A percentile compares a stretch with the other conserved stretches of the same genome.
These are phyloP conservation scores for Tetragonisca angustula DNA, from an alignment of 2,888 invertebrate species.

Conservation along the genomic window DNA sequence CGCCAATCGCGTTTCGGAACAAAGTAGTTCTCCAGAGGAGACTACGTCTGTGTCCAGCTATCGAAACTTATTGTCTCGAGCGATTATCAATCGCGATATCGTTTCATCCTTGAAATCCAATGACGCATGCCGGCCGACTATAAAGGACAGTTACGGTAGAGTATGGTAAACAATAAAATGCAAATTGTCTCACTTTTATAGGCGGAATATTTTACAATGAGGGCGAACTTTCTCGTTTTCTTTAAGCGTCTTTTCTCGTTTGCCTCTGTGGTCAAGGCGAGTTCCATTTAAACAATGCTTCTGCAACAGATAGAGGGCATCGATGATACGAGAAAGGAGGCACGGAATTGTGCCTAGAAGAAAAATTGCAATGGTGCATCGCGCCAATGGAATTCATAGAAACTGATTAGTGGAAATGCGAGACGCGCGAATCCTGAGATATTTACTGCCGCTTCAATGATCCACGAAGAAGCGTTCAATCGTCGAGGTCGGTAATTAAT, in stretches of 20 bases:
- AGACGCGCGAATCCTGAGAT: conserved; percentile 14
- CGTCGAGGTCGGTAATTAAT: conserved; percentile 60
- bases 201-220: neutral
- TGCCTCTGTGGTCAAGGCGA: conserved; percentile 40
- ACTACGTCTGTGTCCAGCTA: conserved; percentile 32
- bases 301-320: conserved; percentile 24
- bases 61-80: conserved; percentile 28
- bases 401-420: conserved; percentile 9
- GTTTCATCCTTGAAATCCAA: neutral
- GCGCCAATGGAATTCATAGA: conserved; percentile 13
- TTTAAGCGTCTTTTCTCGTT: conserved; percentile 6
- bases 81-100: conserved; percentile 37
- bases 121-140: neutral
- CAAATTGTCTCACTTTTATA: neutral
- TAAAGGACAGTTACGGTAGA: neutral
- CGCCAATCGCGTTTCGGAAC: conserved; percentile 55
- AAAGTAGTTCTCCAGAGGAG: conserved; percentile 46
- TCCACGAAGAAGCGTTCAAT: conserved; percentile 24
- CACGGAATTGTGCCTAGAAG: neutral
- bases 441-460: conserved; percentile 36
- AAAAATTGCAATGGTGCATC: conserved; percentile 14
- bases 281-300: conserved; percentile 33
- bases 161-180: conserved; percentile 1
- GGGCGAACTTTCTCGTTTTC: neutral
- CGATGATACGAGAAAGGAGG: conserved; percentile 13